phyloP scores from a whole-genome alignment of 2,797 vertebrate species.

The Anniella stebbinsi region DNA sequence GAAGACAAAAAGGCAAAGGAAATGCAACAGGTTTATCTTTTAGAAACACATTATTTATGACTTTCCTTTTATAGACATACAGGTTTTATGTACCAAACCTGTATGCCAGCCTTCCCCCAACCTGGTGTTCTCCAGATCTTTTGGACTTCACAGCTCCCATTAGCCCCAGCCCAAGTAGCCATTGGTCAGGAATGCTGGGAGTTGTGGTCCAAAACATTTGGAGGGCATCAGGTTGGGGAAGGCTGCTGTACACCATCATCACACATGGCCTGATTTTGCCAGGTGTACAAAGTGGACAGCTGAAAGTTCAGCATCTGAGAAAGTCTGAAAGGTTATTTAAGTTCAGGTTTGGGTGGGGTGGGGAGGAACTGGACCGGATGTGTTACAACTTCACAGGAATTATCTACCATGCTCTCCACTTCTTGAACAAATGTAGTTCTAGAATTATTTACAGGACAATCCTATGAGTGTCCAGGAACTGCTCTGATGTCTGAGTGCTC shows the following conservation, averaged over 20 bases:
- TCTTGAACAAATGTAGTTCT: not conserved
- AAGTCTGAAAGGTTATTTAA: not conserved
- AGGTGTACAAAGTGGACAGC: not conserved
- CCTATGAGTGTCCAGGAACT: too few relatives aligned
- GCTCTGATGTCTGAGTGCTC: too few relatives aligned
- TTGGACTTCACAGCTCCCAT: too few relatives aligned
- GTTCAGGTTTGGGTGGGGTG: not conserved
- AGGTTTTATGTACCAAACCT: not conserved
- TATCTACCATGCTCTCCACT: not conserved
- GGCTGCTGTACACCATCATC: not conserved
- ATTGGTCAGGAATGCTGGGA: too few relatives aligned
- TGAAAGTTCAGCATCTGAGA: not conserved
- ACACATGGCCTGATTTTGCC: not conserved
- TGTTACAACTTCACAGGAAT: not conserved
- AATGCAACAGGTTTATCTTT: not conserved
- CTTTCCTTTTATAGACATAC: not conserved
- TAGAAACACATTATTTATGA: not conserved
- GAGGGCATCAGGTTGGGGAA: too few relatives aligned
- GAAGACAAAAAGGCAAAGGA: not conserved
- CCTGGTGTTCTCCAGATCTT: too few relatives aligned
- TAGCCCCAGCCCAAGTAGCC: too few relatives aligned
- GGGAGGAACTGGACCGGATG: not conserved
- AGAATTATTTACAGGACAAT: not conserved
- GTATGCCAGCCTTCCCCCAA: not conserved
- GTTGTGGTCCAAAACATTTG: too few relatives aligned